Percentiles rank a stretch among this genome's conserved stretches.
phyloP scores from a whole-genome alignment of 2,797 vertebrate species.

The Steatocranus sp. region DNA sequence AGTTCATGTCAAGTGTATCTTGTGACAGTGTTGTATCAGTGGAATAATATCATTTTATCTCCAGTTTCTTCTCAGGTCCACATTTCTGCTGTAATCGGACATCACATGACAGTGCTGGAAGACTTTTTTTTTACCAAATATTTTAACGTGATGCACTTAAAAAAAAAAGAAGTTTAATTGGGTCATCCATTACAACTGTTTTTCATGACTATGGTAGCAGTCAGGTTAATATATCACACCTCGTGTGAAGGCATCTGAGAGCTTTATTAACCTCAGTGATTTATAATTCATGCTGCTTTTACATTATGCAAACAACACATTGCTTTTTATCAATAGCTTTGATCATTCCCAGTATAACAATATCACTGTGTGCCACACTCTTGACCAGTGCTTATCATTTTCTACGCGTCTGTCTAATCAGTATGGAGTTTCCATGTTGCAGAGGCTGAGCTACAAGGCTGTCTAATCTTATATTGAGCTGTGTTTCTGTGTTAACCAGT shows the following conservation, averaged over 20 bases:
- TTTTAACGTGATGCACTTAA: neutral
- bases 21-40: neutral
- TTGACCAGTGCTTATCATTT: neutral
- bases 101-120: neutral
- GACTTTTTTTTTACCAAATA: neutral
- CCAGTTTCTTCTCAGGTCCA: neutral
- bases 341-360: neutral
- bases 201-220: neutral
- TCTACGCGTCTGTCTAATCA: slow-evolving; percentile 1
- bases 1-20: slow-evolving; percentile 29
- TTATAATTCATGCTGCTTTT: neutral
- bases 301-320: neutral
- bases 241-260: neutral
- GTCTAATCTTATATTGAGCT: slow-evolving; percentile 47
- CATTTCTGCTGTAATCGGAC: neutral
- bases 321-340: neutral
- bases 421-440: slow-evolving; percentile 13
- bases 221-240: neutral
- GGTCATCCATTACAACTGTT: neutral
- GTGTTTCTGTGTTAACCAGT: slow-evolving; percentile 43
- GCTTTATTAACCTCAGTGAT: neutral
- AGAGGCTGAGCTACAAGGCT: slow-evolving; percentile 6
- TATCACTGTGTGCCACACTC: neutral
- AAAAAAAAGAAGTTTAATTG: neutral
- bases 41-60: slow-evolving; percentile 1